These are phyloP conservation scores for Galeopsomyia nigrocyanea DNA, from an alignment of 2,888 invertebrate species.

Conservation along the genomic window DNA sequence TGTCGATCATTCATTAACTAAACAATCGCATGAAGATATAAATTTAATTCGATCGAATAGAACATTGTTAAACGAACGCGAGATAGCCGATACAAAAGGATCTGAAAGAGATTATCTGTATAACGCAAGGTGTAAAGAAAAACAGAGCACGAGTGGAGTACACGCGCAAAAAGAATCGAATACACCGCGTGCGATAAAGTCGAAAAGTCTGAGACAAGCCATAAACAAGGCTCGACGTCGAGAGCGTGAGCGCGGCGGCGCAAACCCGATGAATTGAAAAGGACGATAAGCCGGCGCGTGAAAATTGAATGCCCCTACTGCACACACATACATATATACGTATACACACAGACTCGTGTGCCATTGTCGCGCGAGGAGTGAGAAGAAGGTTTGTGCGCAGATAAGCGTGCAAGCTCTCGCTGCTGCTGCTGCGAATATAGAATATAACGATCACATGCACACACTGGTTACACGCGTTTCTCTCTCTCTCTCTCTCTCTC, in stretches of 20 bases:
- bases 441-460: constrained; percentile 25
- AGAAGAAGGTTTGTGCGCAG: constrained; percentile 23
- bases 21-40: background rate
- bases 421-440: constrained; percentile 18
- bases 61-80: too few relatives aligned
- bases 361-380: constrained; percentile 19
- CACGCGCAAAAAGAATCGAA: background rate
- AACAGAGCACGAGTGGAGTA: too few relatives aligned
- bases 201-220: constrained; percentile 27
- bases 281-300: constrained; percentile 46
- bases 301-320: constrained; percentile 44
- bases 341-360: background rate
- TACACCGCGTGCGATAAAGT: constrained; percentile 36
- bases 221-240: constrained; percentile 40
- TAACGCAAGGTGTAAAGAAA: too few relatives aligned
- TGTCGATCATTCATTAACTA: background rate
- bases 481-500: constrained; percentile 3
- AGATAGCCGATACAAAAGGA: too few relatives aligned
- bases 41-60: too few relatives aligned
- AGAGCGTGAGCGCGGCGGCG: background rate
- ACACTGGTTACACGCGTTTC: background rate
- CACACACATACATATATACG: background rate
- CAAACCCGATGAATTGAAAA: constrained; percentile 49
- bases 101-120: too few relatives aligned
- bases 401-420: constrained; percentile 33